These are phyloP conservation scores for Idaea aversata DNA, from an alignment of 2,888 invertebrate genomes.

Conservation along the genomic window DNA sequence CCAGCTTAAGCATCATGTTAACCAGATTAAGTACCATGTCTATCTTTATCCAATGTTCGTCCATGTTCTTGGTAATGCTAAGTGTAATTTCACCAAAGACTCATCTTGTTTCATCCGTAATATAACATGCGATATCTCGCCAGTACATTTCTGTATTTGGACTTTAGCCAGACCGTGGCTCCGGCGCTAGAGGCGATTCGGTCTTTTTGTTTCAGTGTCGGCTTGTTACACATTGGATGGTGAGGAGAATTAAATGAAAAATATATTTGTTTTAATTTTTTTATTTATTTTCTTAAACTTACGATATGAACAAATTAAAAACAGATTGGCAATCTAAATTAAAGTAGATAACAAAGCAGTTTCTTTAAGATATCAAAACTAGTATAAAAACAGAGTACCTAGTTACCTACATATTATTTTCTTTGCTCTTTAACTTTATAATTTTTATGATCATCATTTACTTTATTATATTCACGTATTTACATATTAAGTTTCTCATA, in stretches of 20 bases:
- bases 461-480: no score
- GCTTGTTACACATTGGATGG: constrained; percentile 1
- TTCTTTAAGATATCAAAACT: no score
- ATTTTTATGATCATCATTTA: no score
- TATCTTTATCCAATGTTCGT: background rate
- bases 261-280: background rate
- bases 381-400: no score
- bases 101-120: background rate
- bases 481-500: no score
- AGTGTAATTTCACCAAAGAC: background rate
- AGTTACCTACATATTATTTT: no score
- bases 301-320: no score
- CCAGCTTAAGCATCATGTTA: background rate
- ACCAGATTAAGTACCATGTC: background rate
- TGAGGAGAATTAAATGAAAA: background rate
- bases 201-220: constrained; percentile 23
- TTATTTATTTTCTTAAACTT: background rate
- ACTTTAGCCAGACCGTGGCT: constrained; percentile 33
- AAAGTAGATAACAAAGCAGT: background rate
- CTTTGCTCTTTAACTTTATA: no score
- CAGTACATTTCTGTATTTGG: constrained; percentile 27
- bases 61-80: background rate
- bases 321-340: background rate
- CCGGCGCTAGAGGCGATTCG: constrained; percentile 28
- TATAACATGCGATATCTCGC: constrained; percentile 21